phyloP scores from a whole-genome alignment of 2,888 invertebrate genomes.

The Colletes collaris region DNA sequence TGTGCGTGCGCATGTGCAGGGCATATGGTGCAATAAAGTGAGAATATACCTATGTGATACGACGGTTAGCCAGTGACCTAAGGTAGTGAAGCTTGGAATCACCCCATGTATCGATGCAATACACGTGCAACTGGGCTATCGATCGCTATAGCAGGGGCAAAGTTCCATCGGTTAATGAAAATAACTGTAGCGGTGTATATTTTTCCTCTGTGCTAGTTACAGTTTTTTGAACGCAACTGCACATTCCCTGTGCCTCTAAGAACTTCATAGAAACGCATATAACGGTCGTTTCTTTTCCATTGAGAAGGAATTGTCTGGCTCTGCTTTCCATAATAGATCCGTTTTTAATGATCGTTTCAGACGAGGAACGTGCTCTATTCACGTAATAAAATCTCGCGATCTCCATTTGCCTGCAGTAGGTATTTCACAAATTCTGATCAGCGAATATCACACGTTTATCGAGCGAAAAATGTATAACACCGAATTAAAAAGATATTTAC shows the following conservation, averaged over 20 bases:
- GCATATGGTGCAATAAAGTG: slow-evolving; percentile 64
- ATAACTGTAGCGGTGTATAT: slow-evolving; percentile 73
- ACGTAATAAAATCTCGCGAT: slow-evolving; percentile 1
- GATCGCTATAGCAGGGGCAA: slow-evolving; percentile 75
- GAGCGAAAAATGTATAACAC: too few species aligned
- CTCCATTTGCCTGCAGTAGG: too few species aligned
- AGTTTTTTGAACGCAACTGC: slow-evolving; percentile 59
- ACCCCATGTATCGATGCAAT: slow-evolving; percentile 75
- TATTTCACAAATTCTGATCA: too few species aligned
- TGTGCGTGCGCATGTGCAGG: slow-evolving; percentile 65
- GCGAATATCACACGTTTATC: too few species aligned
- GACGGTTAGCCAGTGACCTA: slow-evolving; percentile 77
- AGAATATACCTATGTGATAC: slow-evolving; percentile 69
- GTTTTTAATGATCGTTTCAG: slow-evolving; percentile 1
- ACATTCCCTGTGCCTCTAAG: slow-evolving; percentile 50
- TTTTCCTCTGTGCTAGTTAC: slow-evolving; percentile 66
- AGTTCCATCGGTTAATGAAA: slow-evolving; percentile 76
- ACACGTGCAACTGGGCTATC: slow-evolving; percentile 81
- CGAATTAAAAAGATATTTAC: too few species aligned
- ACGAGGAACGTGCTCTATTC: not conserved
- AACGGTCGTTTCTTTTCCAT: slow-evolving; percentile 18
- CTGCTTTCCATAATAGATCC: not conserved
- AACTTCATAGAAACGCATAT: slow-evolving; percentile 45
- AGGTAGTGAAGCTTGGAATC: slow-evolving; percentile 70
- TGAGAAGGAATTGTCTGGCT: not conserved